Evolutionary conservation across 2,113 vertebrate genomes (phyloP), one percentile per base, ranked within the genome.

Genomic region (Malurus alboscapulatus): DNA sequence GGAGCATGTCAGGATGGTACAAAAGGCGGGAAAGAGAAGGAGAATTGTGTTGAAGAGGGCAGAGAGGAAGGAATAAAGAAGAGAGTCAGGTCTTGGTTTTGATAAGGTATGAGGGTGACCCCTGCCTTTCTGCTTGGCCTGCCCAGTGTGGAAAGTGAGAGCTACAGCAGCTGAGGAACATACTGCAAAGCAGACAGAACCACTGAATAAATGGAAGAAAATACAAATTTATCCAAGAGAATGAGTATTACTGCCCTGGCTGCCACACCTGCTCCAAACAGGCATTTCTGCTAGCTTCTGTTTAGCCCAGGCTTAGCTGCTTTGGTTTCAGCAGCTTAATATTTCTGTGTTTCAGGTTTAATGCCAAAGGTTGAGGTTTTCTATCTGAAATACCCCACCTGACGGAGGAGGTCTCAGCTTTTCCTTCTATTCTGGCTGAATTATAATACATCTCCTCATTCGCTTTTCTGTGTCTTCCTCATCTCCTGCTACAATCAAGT

Each of bases 131-230:
- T 76, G 44, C 55, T 72, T 5, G 1, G 42, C 51, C 65, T 67
- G 34, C 27, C 29, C 2, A 2, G 14, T 0, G 0, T 71, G 79
- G 83, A 86, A 95, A 93, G 16, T 25, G n/a, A 88, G 55, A 44
- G 38, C 51, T 90, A 34, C 32, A 74, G 42, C 61, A 74, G 65
- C 61, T 0, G 9, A 90, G 68, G 62, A 96, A 66, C 55, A 47
- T 29, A 71, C 40, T 83, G 68, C 1, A 1, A 88, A 84, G 55
- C 68, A 90, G 68, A 45, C 32, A 90, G 85, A 77, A 44, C 10
- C 65, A 79, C 69, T 50, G 84, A 84, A 84, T 87, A 84, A 96
- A 87, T 66, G 87, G 95, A 96, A 95, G 91, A 95, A 93, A 91
- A 89, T 55, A 89, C 34, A 79, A 59, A 51, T 22, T 55, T 69